Base-by-base conservation (phyloP, 2,888 invertebrate genomes). In the Anthoptus insignis region DNA sequence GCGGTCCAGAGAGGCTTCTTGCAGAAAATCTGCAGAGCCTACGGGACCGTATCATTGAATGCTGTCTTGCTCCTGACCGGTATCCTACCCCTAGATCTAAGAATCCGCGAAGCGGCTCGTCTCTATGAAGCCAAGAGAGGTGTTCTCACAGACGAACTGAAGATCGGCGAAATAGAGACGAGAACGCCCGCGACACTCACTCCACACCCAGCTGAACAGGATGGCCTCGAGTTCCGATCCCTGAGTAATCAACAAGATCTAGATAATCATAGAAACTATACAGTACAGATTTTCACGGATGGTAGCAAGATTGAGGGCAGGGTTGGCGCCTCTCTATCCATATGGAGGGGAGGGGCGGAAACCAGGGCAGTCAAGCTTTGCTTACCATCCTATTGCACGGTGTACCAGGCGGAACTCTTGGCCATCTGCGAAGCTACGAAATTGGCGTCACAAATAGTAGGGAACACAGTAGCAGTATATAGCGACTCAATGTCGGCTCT, bases 291-390 rank as follows among this genome's bases (percentile, higher is more conserved):
- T 1, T 71, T 34, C 53, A 71, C 69, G 0, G 73, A 71, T 19
- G 73, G 71, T 13, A 69, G 71, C 58, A 71, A 65, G 37, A 71
- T 68, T 22, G 63, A 59, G 16, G 68, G 45, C 2, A 68, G 66
- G 19, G 68, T 70, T 0, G 67, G 66, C 3, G 68, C 68, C 0
- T 59, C 66, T 0, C 16, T 66, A 2, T 57, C 65, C 32, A 9
- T 60, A 9, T 68, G 61, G 64, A 57, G 39, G 2, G 21, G 32
- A 1, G 60, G 21, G 0, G 22, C 27, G 4, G 65, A 69, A 59
- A 56, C 37, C n/a, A 60, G n/a, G 21, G 6, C 49, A 22, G 2
- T 49, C 16, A 67, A 63, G 9, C 60, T 66, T 9, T 32, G 16
- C 5, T 58, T 71, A 8, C 37, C 58, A 5, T 8, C 32, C 0